These are phyloP conservation scores for Lochmaea crataegi DNA, from an alignment of 2,888 invertebrate species.

Conservation along the genomic window DNA sequence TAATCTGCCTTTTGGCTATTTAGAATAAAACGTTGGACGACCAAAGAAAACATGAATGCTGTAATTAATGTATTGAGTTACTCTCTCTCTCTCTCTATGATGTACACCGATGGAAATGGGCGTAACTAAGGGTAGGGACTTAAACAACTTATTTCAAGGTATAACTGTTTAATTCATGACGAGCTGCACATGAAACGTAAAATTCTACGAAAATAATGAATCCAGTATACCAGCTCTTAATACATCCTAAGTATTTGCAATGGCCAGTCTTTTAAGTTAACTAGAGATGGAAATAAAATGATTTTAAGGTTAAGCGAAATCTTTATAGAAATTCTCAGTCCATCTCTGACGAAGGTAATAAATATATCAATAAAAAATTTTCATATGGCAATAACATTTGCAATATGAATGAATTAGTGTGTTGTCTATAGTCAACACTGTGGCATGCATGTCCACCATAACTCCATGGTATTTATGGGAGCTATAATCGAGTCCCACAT, in stretches of 20 bases:
- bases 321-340: neutral
- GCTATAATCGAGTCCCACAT: conserved; percentile 53
- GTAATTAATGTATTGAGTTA: conserved; percentile 31
- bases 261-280: no score
- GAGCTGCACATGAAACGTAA: no score
- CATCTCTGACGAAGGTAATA: neutral
- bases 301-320: conserved; percentile 2
- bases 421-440: conserved; percentile 45
- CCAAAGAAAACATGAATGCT: conserved; percentile 26
- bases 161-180: no score
- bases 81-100: conserved; percentile 21
- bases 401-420: conserved; percentile 46
- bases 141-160: no score
- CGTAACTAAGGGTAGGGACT: neutral
- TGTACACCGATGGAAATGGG: neutral
- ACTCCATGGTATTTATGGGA: conserved; percentile 50
- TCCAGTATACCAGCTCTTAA: no score
- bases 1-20: conserved; percentile 34
- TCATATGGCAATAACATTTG: conserved; percentile 42
- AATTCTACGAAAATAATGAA: no score
- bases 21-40: conserved; percentile 28
- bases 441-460: conserved; percentile 47
- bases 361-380: conserved; percentile 36
- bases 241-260: no score
- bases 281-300: no score